Percentiles rank a stretch among this genome's conserved stretches.
Conservation (phyloP, 2,888 invertebrate species). For the Pomacea canaliculata region DNA sequence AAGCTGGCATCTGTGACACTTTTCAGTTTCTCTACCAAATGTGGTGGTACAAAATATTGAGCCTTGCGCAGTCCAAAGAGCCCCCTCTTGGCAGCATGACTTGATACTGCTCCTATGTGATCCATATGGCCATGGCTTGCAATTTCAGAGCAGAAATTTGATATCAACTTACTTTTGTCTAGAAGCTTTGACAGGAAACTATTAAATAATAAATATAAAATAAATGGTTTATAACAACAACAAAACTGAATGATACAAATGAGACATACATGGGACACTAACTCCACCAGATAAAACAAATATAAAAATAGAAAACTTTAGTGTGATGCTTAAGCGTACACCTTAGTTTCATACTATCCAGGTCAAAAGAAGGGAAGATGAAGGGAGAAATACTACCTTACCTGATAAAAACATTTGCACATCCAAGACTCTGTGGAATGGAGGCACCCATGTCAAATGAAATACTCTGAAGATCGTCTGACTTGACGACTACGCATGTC, state of each 20-base stretch:
- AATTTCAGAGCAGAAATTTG: neutral
- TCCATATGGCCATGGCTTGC: conserved; percentile 65
- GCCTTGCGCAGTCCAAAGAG: conserved; percentile 50
- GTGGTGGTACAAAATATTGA: conserved; percentile 55
- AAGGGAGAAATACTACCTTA: conserved; percentile 17
- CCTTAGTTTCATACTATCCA: too few species aligned
- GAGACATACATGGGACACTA: too few species aligned
- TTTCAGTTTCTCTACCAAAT: conserved; percentile 48
- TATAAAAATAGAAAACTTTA: too few species aligned
- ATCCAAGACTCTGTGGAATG: conserved; percentile 40
- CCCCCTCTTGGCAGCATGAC: conserved; percentile 56
- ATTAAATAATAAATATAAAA: neutral
- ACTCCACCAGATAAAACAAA: too few species aligned
- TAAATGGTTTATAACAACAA: neutral
- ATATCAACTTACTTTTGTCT: neutral
- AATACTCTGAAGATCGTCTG: conserved; percentile 35
- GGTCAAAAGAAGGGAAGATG: too few species aligned
- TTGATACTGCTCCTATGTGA: conserved; percentile 56
- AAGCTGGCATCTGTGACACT: conserved; percentile 40
- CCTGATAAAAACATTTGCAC: conserved; percentile 54
- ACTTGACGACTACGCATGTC: conserved; percentile 53
- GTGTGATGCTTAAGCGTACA: too few species aligned
- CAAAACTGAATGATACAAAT: too few species aligned
- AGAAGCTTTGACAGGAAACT: neutral
- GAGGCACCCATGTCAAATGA: conserved; percentile 57